Evolutionary conservation across 64 coral and sea anemone species (phyloP), one percentile per base, ranked within the genome.

Genomic region (Porites lutea): DNA sequence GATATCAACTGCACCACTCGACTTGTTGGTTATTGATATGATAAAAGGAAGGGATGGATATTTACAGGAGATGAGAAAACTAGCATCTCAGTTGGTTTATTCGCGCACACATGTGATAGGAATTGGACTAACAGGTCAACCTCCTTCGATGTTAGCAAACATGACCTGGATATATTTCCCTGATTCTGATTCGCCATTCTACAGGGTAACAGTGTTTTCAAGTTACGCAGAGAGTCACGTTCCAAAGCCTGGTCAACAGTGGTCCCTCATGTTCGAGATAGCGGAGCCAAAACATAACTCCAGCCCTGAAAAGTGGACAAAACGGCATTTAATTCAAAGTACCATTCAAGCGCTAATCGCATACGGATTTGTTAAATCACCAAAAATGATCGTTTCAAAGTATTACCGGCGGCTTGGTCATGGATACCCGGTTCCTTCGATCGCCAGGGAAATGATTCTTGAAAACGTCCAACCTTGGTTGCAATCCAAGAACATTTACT

Each of bases 141-240:
- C 27, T 37, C 27, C 83, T 66, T 5, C 58, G 23, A 67, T 20
- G 4, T 78, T 96, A 19, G 64, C 90, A 2, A 27, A 89, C 77
- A 96, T 89, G 74, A 92, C 94, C 6, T 96, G 94, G 94, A 84
- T 96, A 2, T 96, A 96, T 23, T 96, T 96, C 45, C 90, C 94
- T 46, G 94, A 96, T 67, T 88, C 85, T 5, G 94, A 96, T 20
- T 92, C 94, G 10, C 94, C 94, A 19, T 92, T 96, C 61, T 96
- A 96, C 44, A 84, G 94, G 14, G 5, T 92, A 52, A 92, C 94
- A 18, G 90, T 96, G 20, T 96, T 96, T 53, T 96, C 94, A 45
- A 96, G 79, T 59, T 96, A 96, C 59, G 82, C 94, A 1, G 76
- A 81, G 10, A 45, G 92, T 67, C 94, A 92, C 44, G 89, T 92